Evolutionary conservation across 92 coral and sea anemone species (phyloP), one percentile per base, ranked within the genome.

Genomic region (Epizoanthus illoricatus): DNA sequence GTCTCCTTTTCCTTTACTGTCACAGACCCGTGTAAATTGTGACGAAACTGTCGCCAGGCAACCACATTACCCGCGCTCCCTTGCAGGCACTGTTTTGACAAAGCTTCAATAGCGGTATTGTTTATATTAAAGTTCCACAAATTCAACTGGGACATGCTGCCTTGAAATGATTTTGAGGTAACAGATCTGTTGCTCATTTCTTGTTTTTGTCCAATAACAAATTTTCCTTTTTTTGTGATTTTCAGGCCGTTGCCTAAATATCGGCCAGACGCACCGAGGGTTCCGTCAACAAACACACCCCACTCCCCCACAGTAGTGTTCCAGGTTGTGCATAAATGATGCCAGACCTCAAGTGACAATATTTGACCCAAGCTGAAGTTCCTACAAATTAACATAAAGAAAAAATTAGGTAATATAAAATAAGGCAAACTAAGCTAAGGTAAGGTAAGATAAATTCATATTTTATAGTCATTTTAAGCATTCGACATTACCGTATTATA

Each of bases 41-140:
- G 49, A 68, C 72, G 72, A 15, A 49, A 49, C 56, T 68, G 72
- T 68, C 20, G 72, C 72, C 72, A 68, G 7, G 72, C 72, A 68
- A 68, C 49, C 20, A 68, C 52, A 19, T 39, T 68, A 10, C 72
- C 72, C 5, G 28, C 72, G 5, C 72, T 68, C 12, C 72, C 52
- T 24, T 33, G 20, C 72, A 68, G 4, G 21, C 72, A 68, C 21
- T 68, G 49, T 19, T 43, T 41, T 13, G 72, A 68, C 21, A 68
- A 15, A 5, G 19, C 52, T 68, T 3, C n/a, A 13, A 68, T 68
- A 1, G 72, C 72, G n/a, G 21, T 68, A 68, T 5, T 7, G 11
- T 68, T 39, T 8, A 68, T 68, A 4, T 33, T 21, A 39, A 68
- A 33, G 20, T 15, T 68, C 72, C 72, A 68, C 20, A 39, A 12